Percentiles rank a stretch among this genome's conserved stretches.
These are phyloP conservation scores for Gobio occitaniae DNA, from an alignment of 2,797 vertebrate genomes.

Conservation along the genomic window DNA sequence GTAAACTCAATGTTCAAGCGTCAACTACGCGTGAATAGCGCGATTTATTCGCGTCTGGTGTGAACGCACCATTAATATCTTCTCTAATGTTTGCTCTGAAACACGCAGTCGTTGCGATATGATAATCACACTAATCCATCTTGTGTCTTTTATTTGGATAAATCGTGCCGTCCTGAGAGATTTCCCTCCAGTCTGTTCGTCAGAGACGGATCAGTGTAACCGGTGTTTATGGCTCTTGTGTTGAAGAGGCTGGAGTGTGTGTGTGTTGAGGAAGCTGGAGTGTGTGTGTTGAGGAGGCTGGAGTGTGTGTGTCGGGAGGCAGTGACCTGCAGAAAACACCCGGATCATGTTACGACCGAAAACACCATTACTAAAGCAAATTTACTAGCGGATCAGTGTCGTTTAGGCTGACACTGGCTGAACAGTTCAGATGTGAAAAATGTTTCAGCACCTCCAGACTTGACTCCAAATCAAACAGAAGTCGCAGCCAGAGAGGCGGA, in stretches of 20 bases:
- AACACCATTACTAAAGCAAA: slow-evolving; percentile 26
- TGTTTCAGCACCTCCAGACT: slow-evolving; percentile 60
- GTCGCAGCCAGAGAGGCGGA: slow-evolving; percentile 58
- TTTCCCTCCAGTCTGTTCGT: background rate
- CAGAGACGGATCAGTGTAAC: background rate
- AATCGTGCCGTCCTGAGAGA: too few relatives aligned
- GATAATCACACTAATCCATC: too few relatives aligned
- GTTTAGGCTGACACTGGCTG: slow-evolving; percentile 59
- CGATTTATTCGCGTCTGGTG: too few relatives aligned
- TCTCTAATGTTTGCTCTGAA: too few relatives aligned
- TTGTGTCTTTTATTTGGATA: too few relatives aligned
- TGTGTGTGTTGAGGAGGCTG: too few relatives aligned
- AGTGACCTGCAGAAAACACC: background rate
- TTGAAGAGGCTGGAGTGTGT: background rate
- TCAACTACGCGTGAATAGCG: too few relatives aligned
- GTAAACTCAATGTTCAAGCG: too few relatives aligned
- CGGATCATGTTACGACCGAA: background rate
- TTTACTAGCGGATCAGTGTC: slow-evolving; percentile 61
- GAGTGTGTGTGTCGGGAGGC: too few relatives aligned
- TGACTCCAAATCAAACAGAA: slow-evolving; percentile 73
- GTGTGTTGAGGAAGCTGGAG: too few relatives aligned
- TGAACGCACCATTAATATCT: too few relatives aligned
- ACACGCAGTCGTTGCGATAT: too few relatives aligned
- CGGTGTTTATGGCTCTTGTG: background rate
- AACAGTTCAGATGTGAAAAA: slow-evolving; percentile 63